A percentile compares a stretch with the other conserved stretches of the same genome.
phyloP scores from a whole-genome alignment of 2,113 vertebrate genomes.

The Hydrolagus affinis region DNA sequence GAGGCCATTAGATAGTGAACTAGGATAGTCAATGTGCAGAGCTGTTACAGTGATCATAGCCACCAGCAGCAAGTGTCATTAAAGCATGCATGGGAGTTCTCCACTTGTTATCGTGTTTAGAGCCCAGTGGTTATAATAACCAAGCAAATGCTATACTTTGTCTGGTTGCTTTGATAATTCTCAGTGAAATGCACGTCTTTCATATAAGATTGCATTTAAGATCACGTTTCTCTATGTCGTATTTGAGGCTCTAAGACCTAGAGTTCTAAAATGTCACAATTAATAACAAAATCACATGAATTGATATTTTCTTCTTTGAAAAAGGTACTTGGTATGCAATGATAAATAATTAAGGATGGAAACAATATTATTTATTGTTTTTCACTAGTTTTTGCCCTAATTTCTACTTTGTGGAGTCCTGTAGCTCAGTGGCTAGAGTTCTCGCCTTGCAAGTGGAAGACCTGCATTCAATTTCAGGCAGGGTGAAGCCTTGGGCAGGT shows the following conservation, averaged over 20 bases:
- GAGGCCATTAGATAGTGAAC: background rate
- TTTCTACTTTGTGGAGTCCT: no score
- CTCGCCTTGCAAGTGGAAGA: no score
- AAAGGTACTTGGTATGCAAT: background rate
- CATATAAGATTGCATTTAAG: background rate
- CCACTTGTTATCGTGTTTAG: background rate
- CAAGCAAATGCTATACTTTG: background rate
- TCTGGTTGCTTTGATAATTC: background rate
- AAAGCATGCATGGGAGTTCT: background rate
- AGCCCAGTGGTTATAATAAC: background rate
- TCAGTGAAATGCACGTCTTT: background rate
- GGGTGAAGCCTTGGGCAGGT: no score
- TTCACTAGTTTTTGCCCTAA: background rate
- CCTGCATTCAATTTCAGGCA: no score
- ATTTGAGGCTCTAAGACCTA: background rate
- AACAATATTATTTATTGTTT: background rate
- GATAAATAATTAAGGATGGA: background rate
- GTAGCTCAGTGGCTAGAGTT: no score
- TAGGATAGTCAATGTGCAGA: background rate
- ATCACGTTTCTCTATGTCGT: background rate
- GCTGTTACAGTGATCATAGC: background rate
- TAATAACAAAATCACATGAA: background rate
- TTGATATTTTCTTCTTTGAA: background rate
- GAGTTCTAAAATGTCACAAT: background rate
- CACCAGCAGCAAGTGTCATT: background rate